Evolutionary conservation across 1,140 invertebrate genomes (phyloP).

Genomic region (Aphelinus atriplicis): DNA sequence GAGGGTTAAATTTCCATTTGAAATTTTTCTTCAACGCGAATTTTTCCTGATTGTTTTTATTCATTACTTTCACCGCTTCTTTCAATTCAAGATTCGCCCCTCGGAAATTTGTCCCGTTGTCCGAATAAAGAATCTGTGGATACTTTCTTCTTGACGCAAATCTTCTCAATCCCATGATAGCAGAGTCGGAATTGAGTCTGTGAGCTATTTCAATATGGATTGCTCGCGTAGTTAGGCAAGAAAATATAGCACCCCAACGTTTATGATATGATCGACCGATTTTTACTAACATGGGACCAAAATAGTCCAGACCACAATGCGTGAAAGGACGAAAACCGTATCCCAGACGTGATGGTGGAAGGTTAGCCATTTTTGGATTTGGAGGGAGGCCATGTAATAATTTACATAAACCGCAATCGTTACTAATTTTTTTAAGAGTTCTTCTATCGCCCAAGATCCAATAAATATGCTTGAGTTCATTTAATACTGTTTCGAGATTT

Average conservation of each 20-base stretch:
- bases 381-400: not conserved
- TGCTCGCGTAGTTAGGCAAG: constrained; percentile 55
- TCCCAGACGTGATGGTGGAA: constrained; percentile 14
- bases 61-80: not conserved
- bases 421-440: constrained; percentile 1
- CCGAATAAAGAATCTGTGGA: constrained; percentile 22
- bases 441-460: constrained; percentile 41
- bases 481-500: constrained; percentile 42
- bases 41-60: not conserved
- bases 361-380: constrained; percentile 22
- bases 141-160: constrained; percentile 17
- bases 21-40: not conserved
- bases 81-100: constrained; percentile 13
- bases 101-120: constrained; percentile 29
- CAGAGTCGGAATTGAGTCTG: constrained; percentile 17
- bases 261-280: constrained; percentile 50
- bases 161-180: constrained; percentile 29
- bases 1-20: constrained; percentile 3
- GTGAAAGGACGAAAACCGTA: constrained; percentile 45
- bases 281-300: constrained; percentile 49
- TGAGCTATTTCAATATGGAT: constrained; percentile 57
- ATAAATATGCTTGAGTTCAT: constrained; percentile 44
- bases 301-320: constrained; percentile 50
- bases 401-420: constrained; percentile 7
- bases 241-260: constrained; percentile 57